Conservation (phyloP, 1,140 invertebrate species). For the Sycophaga agraensis region DNA sequence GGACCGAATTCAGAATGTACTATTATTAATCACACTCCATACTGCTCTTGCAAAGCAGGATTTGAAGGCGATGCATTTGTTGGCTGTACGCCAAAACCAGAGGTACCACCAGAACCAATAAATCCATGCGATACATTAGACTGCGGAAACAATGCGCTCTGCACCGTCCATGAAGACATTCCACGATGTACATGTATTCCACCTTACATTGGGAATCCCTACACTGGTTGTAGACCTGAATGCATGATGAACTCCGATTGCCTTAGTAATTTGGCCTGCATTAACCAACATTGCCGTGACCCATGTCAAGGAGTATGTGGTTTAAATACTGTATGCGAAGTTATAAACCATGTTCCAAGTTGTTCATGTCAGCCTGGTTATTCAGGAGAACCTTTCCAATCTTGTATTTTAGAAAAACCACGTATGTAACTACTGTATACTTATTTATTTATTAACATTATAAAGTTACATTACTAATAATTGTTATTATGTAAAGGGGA, state of each 20-base stretch:
- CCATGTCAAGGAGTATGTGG: conserved; percentile 86
- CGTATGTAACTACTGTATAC: background rate
- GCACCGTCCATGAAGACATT: conserved; percentile 66
- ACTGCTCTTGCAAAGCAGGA: conserved; percentile 75
- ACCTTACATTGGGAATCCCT: conserved; percentile 81
- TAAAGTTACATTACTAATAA: too few relatives aligned
- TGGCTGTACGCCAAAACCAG: conserved; percentile 64
- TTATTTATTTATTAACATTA: conserved; percentile 27
- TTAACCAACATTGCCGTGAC: conserved; percentile 81
- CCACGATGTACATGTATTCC: conserved; percentile 79
- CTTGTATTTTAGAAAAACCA: conserved; percentile 65
- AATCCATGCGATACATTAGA: conserved; percentile 78
- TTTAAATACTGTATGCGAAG: conserved; percentile 73
- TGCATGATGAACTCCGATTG: conserved; percentile 81
- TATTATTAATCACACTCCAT: conserved; percentile 78
- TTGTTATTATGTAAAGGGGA: conserved; percentile 44
- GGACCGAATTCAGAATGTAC: conserved; percentile 78
- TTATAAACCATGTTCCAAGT: conserved; percentile 78
- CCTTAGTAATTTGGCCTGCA: conserved; percentile 74
- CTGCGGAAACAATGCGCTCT: conserved; percentile 80
- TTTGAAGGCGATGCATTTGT: conserved; percentile 82
- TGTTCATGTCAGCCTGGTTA: conserved; percentile 76
- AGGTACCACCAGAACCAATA: conserved; percentile 45
- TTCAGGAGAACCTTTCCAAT: conserved; percentile 79
- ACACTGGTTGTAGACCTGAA: conserved; percentile 76